Percentiles rank a stretch among this genome's conserved stretches.
Evolutionary conservation across 2,113 vertebrate genomes (phyloP).

Genomic region (Dipodomys spectabilis): DNA sequence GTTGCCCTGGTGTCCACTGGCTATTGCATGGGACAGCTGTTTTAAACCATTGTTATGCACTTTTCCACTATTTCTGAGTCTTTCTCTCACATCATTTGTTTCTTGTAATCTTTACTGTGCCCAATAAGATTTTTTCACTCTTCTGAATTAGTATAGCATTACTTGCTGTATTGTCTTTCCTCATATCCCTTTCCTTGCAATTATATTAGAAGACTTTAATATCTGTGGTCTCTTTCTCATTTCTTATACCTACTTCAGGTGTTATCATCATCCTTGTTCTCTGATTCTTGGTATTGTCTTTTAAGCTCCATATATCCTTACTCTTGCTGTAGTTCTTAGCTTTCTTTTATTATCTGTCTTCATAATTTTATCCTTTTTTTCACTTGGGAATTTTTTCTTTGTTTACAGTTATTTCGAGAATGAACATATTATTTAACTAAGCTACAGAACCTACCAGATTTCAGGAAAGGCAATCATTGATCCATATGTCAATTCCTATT

Average conservation of each 20-base stretch:
- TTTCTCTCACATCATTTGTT: neutral
- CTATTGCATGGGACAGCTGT: neutral
- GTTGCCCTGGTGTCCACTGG: neutral
- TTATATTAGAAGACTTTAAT: neutral
- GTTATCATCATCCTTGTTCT: neutral
- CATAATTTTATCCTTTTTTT: neutral
- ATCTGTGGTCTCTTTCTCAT: neutral
- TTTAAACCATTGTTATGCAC: neutral
- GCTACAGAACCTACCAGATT: neutral
- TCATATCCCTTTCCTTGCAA: rapidly evolving
- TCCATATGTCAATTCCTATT: neutral
- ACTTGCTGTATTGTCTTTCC: neutral
- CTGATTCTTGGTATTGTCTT: neutral
- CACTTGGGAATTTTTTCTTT: neutral
- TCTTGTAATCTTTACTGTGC: neutral
- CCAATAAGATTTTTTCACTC: neutral
- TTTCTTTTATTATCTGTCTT: neutral
- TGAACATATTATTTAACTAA: neutral
- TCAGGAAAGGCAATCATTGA: neutral
- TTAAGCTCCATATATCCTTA: neutral
- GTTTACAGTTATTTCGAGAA: neutral
- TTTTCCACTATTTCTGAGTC: constrained; percentile 11
- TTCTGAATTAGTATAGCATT: neutral
- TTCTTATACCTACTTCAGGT: neutral
- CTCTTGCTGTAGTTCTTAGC: neutral